A percentile compares a stretch with the other conserved stretches of the same genome.
phyloP scores from a whole-genome alignment of 2,113 vertebrate species.

The Pterocles orientalis region DNA sequence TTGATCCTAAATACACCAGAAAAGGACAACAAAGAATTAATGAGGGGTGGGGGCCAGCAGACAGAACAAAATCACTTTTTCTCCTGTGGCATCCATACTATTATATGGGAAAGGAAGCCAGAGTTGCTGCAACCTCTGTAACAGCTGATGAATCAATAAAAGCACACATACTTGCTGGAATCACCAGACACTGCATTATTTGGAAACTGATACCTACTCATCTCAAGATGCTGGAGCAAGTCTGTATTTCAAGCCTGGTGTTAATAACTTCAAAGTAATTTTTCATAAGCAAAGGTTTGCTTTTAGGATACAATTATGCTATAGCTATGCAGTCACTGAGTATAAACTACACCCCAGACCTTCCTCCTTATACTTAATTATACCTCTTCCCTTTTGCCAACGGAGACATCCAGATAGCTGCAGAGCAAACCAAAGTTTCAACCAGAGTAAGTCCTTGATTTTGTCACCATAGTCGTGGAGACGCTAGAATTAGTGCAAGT shows the following conservation, averaged over 20 bases:
- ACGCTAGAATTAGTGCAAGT: background rate
- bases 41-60: background rate
- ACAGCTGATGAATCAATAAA: background rate
- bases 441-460: background rate
- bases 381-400: background rate
- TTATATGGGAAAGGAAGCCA: background rate
- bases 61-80: background rate
- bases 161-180: background rate
- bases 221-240: background rate
- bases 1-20: background rate
- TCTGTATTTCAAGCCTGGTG: background rate
- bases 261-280: background rate
- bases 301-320: background rate
- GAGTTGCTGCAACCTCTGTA: background rate
- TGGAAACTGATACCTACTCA: background rate
- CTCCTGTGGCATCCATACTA: background rate
- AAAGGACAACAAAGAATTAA: background rate
- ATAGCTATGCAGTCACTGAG: background rate
- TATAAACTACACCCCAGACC: background rate
- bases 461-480: rapidly evolving
- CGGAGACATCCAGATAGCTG: background rate
- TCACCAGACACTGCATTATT: background rate
- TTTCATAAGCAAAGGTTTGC: background rate
- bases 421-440: background rate
- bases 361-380: background rate